Conservation (phyloP, 2,113 vertebrate genomes). For the Trachemys scripta region DNA sequence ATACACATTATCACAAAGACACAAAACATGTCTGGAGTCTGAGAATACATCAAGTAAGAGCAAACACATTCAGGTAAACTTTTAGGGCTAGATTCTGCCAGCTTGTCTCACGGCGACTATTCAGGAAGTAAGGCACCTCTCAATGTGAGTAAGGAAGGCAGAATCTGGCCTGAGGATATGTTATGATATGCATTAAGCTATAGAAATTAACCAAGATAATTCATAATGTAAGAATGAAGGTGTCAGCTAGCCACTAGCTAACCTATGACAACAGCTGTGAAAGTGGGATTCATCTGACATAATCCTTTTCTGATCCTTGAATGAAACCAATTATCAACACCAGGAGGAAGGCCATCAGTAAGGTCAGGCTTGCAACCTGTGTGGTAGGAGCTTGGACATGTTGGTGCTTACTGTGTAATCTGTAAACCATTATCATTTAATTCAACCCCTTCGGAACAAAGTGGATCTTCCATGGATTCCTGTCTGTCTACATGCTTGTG, state of each 20-base stretch:
- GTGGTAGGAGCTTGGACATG: neutral
- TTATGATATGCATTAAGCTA: neutral
- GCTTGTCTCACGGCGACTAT: neutral
- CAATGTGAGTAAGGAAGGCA: neutral
- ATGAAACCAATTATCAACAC: neutral
- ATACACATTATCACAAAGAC: neutral
- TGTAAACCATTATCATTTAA: neutral
- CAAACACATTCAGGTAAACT: neutral
- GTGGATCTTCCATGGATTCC: neutral
- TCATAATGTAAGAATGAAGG: neutral
- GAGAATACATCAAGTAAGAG: neutral
- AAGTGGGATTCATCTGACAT: neutral
- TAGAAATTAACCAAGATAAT: neutral
- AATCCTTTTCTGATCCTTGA: neutral
- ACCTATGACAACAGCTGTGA: neutral
- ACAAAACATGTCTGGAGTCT: neutral
- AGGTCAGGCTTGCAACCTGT: neutral
- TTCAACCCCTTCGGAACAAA: neutral
- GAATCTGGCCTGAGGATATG: rapidly evolving
- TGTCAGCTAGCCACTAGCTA: neutral
- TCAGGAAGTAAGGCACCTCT: neutral
- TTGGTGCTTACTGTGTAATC: neutral
- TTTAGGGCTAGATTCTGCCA: neutral
- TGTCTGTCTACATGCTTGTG: neutral
- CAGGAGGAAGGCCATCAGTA: neutral